These are phyloP conservation scores for Sebastes steindachneri DNA, from an alignment of 2,797 vertebrate species.

Conservation along the genomic window DNA sequence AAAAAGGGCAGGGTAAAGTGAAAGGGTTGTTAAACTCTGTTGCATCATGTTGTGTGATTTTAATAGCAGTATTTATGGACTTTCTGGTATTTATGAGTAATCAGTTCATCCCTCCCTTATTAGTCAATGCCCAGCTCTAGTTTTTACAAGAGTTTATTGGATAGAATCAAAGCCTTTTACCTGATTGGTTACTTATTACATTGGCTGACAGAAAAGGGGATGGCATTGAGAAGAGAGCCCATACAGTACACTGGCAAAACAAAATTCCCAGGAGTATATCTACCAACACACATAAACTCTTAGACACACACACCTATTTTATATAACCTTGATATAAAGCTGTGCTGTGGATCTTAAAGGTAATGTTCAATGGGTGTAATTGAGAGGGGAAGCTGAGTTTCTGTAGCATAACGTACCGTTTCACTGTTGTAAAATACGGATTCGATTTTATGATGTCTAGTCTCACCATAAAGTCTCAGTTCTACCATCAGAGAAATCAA, in stretches of 20 bases:
- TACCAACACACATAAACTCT: background rate
- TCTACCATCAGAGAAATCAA: constrained; percentile 20
- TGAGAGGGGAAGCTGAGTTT: constrained; percentile 5
- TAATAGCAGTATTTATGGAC: background rate
- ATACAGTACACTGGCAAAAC: background rate
- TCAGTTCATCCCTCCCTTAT: background rate
- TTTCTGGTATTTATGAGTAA: background rate
- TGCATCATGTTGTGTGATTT: background rate
- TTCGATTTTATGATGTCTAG: background rate
- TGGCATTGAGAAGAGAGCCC: constrained; percentile 5
- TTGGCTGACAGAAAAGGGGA: constrained; percentile 23
- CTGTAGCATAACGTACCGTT: background rate
- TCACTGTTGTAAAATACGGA: constrained; percentile 1
- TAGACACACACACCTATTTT: background rate
- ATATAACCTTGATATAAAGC: constrained; percentile 12
- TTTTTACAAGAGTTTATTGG: background rate
- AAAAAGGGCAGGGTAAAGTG: background rate
- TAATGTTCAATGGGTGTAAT: background rate
- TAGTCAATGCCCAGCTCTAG: background rate
- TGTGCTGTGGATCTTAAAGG: constrained; percentile 7
- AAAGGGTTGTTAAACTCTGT: background rate
- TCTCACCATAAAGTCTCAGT: background rate
- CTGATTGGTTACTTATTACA: constrained; percentile 41
- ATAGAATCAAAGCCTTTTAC: constrained; percentile 19
- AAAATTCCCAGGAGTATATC: background rate